These are phyloP conservation scores for Octomys mimax DNA, from an alignment of 2,797 vertebrate species.

Conservation along the genomic window DNA sequence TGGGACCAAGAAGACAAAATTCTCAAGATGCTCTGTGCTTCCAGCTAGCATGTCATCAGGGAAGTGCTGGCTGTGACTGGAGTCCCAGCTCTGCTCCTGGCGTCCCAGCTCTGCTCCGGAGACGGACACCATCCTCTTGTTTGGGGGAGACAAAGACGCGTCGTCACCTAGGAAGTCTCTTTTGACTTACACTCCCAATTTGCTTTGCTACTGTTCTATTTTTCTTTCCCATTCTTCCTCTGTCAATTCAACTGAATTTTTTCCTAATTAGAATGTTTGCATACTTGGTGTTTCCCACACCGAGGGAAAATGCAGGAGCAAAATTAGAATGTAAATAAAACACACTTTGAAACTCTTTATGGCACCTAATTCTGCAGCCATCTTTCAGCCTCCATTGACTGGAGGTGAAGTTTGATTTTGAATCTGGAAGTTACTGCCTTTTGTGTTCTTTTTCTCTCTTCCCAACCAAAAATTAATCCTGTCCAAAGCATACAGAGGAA, in stretches of 20 bases:
- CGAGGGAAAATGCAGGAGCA: background rate
- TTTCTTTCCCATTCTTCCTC: background rate
- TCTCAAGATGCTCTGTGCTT: background rate
- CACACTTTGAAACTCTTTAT: background rate
- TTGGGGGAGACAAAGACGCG: background rate
- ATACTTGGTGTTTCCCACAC: background rate
- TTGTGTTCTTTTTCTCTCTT: accelerated
- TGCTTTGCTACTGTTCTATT: background rate
- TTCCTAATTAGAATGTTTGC: background rate
- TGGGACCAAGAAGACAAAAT: constrained; percentile 48
- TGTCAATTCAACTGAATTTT: background rate
- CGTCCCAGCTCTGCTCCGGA: background rate
- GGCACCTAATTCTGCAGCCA: background rate
- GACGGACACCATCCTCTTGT: background rate
- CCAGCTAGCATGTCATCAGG: background rate
- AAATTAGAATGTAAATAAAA: constrained; percentile 11
- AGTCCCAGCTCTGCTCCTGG: background rate
- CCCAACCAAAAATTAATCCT: background rate
- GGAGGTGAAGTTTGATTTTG: constrained; percentile 12
- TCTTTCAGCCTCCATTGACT: background rate
- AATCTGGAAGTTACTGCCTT: background rate
- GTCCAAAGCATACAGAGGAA: background rate
- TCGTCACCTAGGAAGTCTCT: background rate
- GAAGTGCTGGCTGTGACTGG: background rate
- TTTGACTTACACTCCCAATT: background rate